A percentile compares a stretch with the other conserved stretches of the same genome.
These are phyloP conservation scores for Alsophila aescularia DNA, from an alignment of 2,888 invertebrate genomes.

Conservation along the genomic window DNA sequence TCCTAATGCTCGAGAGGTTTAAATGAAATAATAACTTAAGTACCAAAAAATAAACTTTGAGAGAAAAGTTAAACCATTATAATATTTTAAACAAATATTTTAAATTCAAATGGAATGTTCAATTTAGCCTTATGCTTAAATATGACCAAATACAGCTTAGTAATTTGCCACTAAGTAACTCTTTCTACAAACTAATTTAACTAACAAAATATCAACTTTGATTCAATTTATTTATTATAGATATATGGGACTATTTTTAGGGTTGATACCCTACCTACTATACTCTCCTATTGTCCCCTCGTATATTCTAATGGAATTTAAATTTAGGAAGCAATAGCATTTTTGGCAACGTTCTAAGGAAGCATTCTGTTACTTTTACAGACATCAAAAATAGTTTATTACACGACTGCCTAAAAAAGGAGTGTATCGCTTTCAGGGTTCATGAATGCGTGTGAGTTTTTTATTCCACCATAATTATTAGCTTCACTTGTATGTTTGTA, in stretches of 20 bases:
- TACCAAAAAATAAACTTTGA: too few relatives aligned
- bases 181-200: conserved; percentile 3
- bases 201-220: conserved; percentile 15
- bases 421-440: too few relatives aligned
- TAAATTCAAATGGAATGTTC: conserved; percentile 18
- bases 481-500: too few relatives aligned
- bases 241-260: conserved; percentile 6
- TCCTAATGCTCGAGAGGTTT: too few relatives aligned
- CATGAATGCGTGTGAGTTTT: too few relatives aligned
- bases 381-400: too few relatives aligned
- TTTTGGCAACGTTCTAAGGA: conserved; percentile 12
- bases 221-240: neutral
- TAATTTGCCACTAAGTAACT: neutral
- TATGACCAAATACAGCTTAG: neutral
- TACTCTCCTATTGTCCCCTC: neutral
- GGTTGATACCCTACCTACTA: too few relatives aligned
- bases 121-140: conserved; percentile 7
- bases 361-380: neutral
- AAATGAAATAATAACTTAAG: too few relatives aligned
- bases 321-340: conserved; percentile 11
- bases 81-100: too few relatives aligned
- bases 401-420: too few relatives aligned
- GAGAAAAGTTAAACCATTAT: too few relatives aligned
- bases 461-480: too few relatives aligned
- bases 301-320: neutral